Evolutionary conservation across 92 coral and sea anemone genomes (phyloP).

Genomic region (Metridium senile): DNA sequence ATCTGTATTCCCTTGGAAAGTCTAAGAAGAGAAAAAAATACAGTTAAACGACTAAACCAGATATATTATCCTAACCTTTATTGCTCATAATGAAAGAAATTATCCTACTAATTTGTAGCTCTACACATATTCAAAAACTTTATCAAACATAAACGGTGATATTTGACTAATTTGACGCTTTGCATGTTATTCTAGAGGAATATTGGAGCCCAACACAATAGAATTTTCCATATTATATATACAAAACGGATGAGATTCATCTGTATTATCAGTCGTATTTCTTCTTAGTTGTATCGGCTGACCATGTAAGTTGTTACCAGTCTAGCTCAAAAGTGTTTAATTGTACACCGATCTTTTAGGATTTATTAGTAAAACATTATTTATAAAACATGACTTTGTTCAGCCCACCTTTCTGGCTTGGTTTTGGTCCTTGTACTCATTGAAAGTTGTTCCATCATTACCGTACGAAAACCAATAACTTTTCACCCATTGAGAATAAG

Average conservation of each 20-base stretch:
- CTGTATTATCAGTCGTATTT: too few relatives aligned
- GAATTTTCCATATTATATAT: too few relatives aligned
- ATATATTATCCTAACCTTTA: not conserved
- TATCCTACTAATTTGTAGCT: too few relatives aligned
- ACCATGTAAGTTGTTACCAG: too few relatives aligned
- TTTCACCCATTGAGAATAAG: constrained; percentile 2
- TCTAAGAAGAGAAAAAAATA: not conserved
- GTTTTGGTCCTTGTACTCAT: constrained; percentile 4
- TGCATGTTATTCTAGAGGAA: too few relatives aligned
- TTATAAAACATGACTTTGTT: not conserved
- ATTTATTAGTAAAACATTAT: not conserved
- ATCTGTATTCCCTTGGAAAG: constrained; percentile 1
- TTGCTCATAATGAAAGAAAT: not conserved
- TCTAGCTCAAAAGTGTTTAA: too few relatives aligned
- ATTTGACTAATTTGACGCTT: too few relatives aligned
- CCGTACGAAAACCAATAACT: constrained; percentile 29
- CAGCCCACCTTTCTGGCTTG: constrained; percentile 17
- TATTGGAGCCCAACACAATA: too few relatives aligned
- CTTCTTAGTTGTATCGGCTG: too few relatives aligned
- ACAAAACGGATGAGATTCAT: too few relatives aligned
- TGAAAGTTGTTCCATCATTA: not conserved
- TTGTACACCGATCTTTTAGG: not conserved
- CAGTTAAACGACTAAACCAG: not conserved
- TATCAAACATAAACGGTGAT: too few relatives aligned
- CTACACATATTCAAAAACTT: too few relatives aligned